phyloP scores from a whole-genome alignment of 2,113 vertebrate species.

The Limnothrissa miodon region DNA sequence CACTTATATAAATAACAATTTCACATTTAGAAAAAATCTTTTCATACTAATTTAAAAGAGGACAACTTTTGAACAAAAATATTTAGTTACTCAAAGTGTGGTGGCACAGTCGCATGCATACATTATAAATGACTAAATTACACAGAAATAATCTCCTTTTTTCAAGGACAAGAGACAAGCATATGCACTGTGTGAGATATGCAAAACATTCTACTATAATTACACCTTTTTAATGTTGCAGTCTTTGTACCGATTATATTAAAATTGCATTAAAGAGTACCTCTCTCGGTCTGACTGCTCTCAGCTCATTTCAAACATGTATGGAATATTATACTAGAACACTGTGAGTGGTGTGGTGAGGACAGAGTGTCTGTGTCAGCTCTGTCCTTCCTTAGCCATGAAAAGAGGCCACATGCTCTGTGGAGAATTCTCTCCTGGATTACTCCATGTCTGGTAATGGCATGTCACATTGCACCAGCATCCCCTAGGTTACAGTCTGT shows the following conservation, averaged over 20 bases:
- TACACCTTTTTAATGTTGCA: background rate
- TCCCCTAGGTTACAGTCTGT: background rate
- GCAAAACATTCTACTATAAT: background rate
- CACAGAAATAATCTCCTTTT: conserved; percentile 28
- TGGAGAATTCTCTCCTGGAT: background rate
- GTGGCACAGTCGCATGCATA: conserved; percentile 41
- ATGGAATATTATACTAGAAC: background rate
- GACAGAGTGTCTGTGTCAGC: background rate
- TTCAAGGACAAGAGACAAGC: background rate
- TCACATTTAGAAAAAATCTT: background rate
- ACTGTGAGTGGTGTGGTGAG: background rate
- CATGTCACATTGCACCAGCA: background rate
- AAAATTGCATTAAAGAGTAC: background rate
- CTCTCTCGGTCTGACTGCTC: background rate
- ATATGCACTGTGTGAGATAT: conserved; percentile 33
- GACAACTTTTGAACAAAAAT: background rate
- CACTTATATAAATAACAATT: background rate
- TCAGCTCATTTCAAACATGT: background rate
- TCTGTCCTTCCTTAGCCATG: background rate
- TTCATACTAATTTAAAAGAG: background rate
- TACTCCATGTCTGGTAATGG: background rate
- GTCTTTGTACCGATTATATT: conserved; percentile 1
- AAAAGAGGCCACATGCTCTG: background rate
- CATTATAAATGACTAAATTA: conserved; percentile 46
- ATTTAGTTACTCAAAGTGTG: conserved; percentile 5